phyloP scores from a whole-genome alignment of 2,113 vertebrate species.

The Puma concolor region DNA sequence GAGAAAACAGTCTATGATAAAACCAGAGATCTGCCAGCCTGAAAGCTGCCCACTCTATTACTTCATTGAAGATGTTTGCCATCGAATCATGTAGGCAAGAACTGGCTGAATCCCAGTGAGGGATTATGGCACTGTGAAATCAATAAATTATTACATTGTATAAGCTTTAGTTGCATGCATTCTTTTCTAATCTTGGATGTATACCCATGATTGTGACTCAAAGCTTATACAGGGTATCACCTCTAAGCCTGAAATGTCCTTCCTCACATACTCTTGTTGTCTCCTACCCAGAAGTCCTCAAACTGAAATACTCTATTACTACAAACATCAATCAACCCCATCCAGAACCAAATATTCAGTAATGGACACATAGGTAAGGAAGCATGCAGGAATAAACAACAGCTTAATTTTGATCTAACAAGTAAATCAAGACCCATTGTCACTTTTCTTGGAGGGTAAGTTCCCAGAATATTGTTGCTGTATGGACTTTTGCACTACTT shows the following conservation, averaged over 20 bases:
- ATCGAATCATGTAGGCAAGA: not conserved
- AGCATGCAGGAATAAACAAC: not conserved
- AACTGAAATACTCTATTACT: not conserved
- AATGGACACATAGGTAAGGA: not conserved
- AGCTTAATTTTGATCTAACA: not conserved
- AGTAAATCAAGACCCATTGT: not conserved
- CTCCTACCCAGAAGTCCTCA: not conserved
- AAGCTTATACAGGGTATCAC: not conserved
- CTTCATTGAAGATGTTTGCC: not conserved
- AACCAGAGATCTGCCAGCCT: not conserved
- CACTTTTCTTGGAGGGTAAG: not conserved
- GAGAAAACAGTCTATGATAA: not conserved
- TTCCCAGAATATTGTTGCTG: not conserved
- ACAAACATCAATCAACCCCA: not conserved
- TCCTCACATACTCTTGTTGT: not conserved
- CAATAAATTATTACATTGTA: not conserved
- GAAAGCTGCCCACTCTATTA: not conserved
- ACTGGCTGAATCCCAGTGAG: not conserved
- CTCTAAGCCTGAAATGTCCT: not conserved
- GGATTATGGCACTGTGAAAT: not conserved
- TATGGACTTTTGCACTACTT: accelerated
- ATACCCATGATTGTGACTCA: not conserved
- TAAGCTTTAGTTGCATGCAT: not conserved
- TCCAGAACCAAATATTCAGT: not conserved
- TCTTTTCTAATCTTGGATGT: not conserved